These are phyloP conservation scores for Apamea sordens DNA, from an alignment of 2,888 invertebrate genomes.

Conservation along the genomic window DNA sequence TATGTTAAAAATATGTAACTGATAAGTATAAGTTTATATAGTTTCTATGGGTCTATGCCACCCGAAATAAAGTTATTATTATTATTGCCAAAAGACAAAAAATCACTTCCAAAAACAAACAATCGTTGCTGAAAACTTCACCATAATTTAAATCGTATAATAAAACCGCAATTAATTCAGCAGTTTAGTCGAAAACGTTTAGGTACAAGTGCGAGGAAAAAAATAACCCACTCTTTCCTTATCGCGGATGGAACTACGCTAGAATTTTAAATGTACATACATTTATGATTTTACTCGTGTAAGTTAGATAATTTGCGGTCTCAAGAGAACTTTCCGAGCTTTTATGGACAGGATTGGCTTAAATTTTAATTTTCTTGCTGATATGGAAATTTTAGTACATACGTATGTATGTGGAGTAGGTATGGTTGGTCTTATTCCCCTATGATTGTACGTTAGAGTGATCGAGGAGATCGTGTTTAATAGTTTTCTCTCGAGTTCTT, in stretches of 20 bases:
- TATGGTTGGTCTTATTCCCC: background rate
- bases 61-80: no score
- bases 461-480: background rate
- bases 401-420: background rate
- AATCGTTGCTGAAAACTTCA: background rate
- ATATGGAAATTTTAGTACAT: conserved; percentile 29
- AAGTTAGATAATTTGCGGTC: conserved; percentile 57
- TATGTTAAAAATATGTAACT: no score
- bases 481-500: background rate
- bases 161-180: background rate
- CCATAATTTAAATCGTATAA: background rate
- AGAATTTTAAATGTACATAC: conserved; percentile 51
- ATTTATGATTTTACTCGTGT: conserved; percentile 52
- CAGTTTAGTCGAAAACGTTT: conserved; percentile 16
- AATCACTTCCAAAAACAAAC: background rate
- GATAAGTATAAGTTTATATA: no score
- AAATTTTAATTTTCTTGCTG: conserved; percentile 47
- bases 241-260: conserved; percentile 1
- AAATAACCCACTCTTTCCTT: conserved; percentile 10
- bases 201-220: conserved; percentile 17
- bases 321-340: conserved; percentile 42
- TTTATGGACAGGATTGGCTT: conserved; percentile 38
- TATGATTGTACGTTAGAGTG: background rate
- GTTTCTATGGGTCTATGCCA: no score
- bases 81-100: background rate